Base-by-base conservation (phyloP, 1,140 invertebrate species). In the Nylanderia fulva region DNA sequence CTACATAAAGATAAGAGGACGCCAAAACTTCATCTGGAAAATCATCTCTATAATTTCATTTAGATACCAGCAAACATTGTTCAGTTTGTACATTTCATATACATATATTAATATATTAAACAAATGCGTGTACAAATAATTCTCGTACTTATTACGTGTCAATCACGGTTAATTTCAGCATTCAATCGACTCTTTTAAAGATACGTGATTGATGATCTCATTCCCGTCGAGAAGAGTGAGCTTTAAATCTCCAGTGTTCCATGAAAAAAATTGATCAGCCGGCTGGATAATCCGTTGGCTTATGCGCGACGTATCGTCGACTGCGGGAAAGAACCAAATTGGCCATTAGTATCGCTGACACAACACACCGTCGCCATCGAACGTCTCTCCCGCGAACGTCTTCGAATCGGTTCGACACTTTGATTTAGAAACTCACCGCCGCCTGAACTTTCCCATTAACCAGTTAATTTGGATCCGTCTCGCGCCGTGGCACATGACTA, bases 331-430 rank as follows among this genome's bases (percentile, higher is more conserved):
- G 52, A 82, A 71, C 77, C 39, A 82, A 72, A 82, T 82, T 87
- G 86, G 83, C 82, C 74, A 85, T 87, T 85, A 85, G 84, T 87
- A 87, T 85, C 72, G 68, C 66, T 85, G 84, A 87, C 84, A 84
- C 79, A 85, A 87, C 29, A 33, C 84, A 72, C 27, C 58, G 66
- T 69, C 83, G 27, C 72, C 36, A 60, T 80, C 39, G 29, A 29
- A n/a, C n/a, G n/a, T n/a, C n/a, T n/a, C 64, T 69, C 76, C 21
- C 24, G 75, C 48, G 61, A 82, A 85, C 54, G 48, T 85, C 27
- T 58, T 72, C 36, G 18, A 42, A 36, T 69, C 66, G 24, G 15
- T 36, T 24, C 63, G 60, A 68, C 77, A 52, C 71, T 82, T 82
- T 54, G 60, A 82, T 89, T 85, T 85, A 42, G 75, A 77, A 64